phyloP scores from a whole-genome alignment of 2,797 vertebrate species.

The Arremon brunneinucha region DNA sequence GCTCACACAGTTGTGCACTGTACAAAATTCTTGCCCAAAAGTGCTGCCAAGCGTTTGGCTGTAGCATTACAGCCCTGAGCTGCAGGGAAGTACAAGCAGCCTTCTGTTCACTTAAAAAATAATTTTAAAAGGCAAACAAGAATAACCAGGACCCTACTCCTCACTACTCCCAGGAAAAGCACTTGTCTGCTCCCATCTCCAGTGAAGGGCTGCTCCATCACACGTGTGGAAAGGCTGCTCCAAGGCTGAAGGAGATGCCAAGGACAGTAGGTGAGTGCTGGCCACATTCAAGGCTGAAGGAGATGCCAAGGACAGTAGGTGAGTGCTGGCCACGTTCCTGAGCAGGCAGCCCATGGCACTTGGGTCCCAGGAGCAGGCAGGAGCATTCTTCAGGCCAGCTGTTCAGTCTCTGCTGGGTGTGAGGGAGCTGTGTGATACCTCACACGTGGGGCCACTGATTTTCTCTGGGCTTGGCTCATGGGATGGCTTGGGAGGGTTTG shows the following conservation, averaged over 20 bases:
- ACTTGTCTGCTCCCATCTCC: background rate
- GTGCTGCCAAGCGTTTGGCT: background rate
- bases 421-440: accelerated
- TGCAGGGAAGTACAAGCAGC: background rate
- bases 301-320: background rate
- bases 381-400: background rate
- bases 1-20: background rate
- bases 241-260: accelerated
- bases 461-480: background rate
- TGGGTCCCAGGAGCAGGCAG: accelerated
- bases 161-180: background rate
- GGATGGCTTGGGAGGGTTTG: background rate
- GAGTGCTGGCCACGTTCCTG: background rate
- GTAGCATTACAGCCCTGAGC: background rate
- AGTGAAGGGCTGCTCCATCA: background rate
- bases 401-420: background rate
- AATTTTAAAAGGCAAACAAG: background rate
- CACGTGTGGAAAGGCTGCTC: background rate
- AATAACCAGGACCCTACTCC: background rate
- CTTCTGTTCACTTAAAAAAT: background rate
- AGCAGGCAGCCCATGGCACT: background rate
- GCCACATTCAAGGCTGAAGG: accelerated
- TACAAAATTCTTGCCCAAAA: background rate
- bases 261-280: background rate
- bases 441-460: accelerated